A percentile compares a stretch with the other conserved stretches of the same genome.
Conservation (phyloP, 2,888 invertebrate genomes). For the Cantharis flavilabris region DNA sequence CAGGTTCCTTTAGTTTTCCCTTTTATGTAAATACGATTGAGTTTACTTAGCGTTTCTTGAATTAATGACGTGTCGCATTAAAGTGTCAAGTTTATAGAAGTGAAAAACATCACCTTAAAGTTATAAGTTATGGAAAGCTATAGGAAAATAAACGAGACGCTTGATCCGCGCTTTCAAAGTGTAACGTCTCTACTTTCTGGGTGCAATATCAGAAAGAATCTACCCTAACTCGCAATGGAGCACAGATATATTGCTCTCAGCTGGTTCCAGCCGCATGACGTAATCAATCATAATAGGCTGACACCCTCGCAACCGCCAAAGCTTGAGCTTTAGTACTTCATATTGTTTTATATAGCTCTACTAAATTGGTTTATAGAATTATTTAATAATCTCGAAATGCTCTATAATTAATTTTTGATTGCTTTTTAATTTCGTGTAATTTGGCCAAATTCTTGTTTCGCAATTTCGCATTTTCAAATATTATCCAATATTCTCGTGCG, state of each 20-base stretch:
- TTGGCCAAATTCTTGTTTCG: neutral
- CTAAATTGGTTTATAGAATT: neutral
- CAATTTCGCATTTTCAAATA: neutral
- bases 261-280: constrained; percentile 31
- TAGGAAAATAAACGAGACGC: constrained; percentile 26
- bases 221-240: constrained; percentile 35
- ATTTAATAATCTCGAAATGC: neutral
- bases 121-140: constrained; percentile 32
- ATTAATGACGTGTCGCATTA: neutral
- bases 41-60: neutral
- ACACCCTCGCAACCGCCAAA: constrained; percentile 21
- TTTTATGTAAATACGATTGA: neutral
- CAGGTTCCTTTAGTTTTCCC: neutral
- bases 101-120: constrained; percentile 12
- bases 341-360: constrained; percentile 2
- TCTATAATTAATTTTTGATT: neutral
- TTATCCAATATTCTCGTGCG: neutral
- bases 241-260: constrained; percentile 38
- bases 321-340: constrained; percentile 11
- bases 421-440: neutral
- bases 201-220: constrained; percentile 36
- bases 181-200: constrained; percentile 26
- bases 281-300: constrained; percentile 38
- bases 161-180: constrained; percentile 29
- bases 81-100: constrained; percentile 6